Percentiles rank a stretch among this genome's conserved stretches.
Conservation (phyloP, 2,797 vertebrate species). For the Chiloscyllium punctatum region DNA sequence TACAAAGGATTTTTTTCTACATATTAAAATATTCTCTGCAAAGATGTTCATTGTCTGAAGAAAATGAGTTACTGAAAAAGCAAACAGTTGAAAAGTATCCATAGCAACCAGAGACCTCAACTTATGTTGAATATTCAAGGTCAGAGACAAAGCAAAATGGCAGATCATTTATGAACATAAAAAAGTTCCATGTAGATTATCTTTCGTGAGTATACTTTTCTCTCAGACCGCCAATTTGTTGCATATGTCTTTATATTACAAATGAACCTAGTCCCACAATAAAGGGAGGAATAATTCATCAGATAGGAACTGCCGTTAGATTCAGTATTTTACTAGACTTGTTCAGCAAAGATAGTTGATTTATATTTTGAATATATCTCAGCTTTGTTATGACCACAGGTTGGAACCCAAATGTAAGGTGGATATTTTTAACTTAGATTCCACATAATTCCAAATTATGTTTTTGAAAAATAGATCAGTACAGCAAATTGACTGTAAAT, state of each 20-base stretch:
- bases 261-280: neutral
- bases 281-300: neutral
- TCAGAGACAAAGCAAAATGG: constrained; percentile 26
- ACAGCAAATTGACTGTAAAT: no score
- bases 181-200: neutral
- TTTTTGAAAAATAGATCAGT: no score
- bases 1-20: neutral
- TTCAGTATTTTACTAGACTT: neutral
- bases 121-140: constrained; percentile 2
- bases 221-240: neutral
- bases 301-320: neutral
- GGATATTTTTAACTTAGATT: no score
- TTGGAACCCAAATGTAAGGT: no score
- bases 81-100: constrained; percentile 18
- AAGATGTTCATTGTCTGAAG: neutral
- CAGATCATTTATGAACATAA: neutral
- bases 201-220: neutral
- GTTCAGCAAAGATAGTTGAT: neutral
- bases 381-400: neutral
- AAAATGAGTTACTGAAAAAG: neutral
- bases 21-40: neutral
- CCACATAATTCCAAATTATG: no score
- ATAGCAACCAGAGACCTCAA: constrained; percentile 16
- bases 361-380: neutral
- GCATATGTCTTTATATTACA: neutral